Percentiles rank a stretch among this genome's conserved stretches.
phyloP scores from a whole-genome alignment of 2,888 invertebrate genomes.

The Calephelis perditalis region DNA sequence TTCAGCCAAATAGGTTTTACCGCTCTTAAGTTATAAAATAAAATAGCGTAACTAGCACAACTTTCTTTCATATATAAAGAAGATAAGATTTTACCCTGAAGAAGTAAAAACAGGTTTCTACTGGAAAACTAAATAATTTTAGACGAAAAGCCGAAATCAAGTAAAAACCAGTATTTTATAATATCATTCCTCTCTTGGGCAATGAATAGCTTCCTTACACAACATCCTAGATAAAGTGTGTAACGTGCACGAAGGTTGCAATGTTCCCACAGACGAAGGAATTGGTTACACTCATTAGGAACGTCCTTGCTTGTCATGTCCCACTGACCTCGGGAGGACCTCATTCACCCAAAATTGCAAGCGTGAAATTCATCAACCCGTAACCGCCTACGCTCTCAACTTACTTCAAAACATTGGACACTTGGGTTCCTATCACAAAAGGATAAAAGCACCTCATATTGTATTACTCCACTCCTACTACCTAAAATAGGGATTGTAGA shows the following conservation, averaged over 20 bases:
- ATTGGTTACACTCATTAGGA: conserved; percentile 5
- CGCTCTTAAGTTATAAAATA: too few species aligned
- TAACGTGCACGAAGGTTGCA: conserved; percentile 7
- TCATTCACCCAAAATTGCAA: conserved; percentile 6
- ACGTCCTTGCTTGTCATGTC: conserved; percentile 3
- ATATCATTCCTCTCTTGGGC: not conserved
- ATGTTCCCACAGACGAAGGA: conserved; percentile 2
- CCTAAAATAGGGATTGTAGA: too few species aligned
- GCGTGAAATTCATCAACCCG: conserved; percentile 8
- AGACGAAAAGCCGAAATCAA: not conserved
- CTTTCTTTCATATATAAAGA: too few species aligned
- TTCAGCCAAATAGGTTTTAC: too few species aligned
- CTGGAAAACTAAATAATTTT: not conserved
- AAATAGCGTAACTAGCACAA: too few species aligned
- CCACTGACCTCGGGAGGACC: conserved; percentile 3
- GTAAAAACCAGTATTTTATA: too few species aligned
- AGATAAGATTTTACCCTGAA: too few species aligned
- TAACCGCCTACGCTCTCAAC: conserved; percentile 5
- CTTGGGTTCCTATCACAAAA: too few species aligned
- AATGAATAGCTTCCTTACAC: not conserved
- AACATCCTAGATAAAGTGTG: not conserved
- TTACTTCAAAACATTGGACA: not conserved
- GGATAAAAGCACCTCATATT: not conserved
- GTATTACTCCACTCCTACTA: not conserved
- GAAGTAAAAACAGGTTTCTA: too few species aligned